Percentiles rank a stretch among this genome's conserved stretches.
Evolutionary conservation across 2,113 vertebrate genomes (phyloP).

Genomic region (Oreochromis niloticus): DNA sequence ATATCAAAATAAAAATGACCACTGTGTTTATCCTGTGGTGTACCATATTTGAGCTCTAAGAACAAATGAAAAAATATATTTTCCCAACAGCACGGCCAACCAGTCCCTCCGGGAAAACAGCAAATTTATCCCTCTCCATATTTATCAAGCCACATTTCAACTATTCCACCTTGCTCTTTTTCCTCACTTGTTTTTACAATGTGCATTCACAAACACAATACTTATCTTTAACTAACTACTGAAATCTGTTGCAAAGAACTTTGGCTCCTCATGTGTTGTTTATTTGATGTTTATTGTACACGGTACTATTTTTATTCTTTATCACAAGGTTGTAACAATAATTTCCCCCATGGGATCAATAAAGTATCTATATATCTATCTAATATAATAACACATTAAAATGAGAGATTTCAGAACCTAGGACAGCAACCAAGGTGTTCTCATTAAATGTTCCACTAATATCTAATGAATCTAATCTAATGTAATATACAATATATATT

Average conservation of each 20-base stretch:
- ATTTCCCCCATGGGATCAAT: neutral
- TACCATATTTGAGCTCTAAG: neutral
- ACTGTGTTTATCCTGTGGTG: neutral
- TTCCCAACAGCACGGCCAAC: neutral
- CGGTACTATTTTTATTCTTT: neutral
- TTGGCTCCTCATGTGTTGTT: neutral
- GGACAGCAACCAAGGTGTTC: neutral
- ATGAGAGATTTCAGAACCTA: neutral
- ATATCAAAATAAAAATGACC: neutral
- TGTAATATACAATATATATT: neutral
- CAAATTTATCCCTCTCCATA: neutral
- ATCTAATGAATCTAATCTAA: neutral
- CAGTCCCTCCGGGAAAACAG: neutral
- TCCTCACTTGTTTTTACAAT: neutral
- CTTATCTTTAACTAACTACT: neutral
- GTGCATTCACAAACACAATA: neutral
- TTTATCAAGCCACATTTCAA: neutral
- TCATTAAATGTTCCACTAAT: neutral
- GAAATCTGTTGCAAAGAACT: neutral
- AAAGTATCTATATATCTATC: neutral
- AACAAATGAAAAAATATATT: neutral
- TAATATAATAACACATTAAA: neutral
- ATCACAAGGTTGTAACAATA: neutral
- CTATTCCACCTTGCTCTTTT: neutral
- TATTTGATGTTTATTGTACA: neutral